Evolutionary conservation across 1,140 invertebrate genomes (phyloP).

Genomic region (Euschistus heros): DNA sequence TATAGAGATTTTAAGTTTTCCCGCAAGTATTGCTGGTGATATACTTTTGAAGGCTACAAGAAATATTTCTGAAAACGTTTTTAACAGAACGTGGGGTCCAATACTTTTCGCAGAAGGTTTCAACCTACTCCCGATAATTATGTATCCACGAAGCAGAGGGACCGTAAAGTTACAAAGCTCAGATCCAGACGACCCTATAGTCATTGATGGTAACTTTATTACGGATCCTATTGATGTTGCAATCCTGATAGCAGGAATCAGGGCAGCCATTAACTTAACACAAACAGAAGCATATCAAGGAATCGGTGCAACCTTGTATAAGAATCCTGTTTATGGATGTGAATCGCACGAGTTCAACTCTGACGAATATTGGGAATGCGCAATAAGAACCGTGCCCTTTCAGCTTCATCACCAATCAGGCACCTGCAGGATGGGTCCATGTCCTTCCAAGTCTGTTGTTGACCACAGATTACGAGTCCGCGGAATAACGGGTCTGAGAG

Average conservation of each 20-base stretch:
- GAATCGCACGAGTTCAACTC: slow-evolving; percentile 36
- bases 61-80: slow-evolving; percentile 29
- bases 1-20: slow-evolving; percentile 47
- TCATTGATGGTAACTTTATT: slow-evolving; percentile 47
- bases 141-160: slow-evolving; percentile 46
- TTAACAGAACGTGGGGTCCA: background rate
- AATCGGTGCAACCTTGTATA: slow-evolving; percentile 29
- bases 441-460: slow-evolving; percentile 37
- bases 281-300: slow-evolving; percentile 47
- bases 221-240: slow-evolving; percentile 24
- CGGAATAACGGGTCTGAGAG: slow-evolving; percentile 34
- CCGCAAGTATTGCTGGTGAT: slow-evolving; percentile 36
- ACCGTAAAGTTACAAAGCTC: slow-evolving; percentile 41
- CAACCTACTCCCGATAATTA: slow-evolving; percentile 33
- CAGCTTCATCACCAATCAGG: slow-evolving; percentile 44
- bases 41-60: slow-evolving; percentile 28
- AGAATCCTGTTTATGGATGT: slow-evolving; percentile 33
- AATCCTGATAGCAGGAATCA: slow-evolving; percentile 42
- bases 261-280: slow-evolving; percentile 36
- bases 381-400: slow-evolving; percentile 41
- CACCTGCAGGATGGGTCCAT: slow-evolving; percentile 47
- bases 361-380: slow-evolving; percentile 52
- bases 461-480: slow-evolving; percentile 38
- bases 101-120: slow-evolving; percentile 14
- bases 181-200: slow-evolving; percentile 49